Evolutionary conservation across 2,797 vertebrate species (phyloP).

Genomic region (Melanotaenia boesemani): DNA sequence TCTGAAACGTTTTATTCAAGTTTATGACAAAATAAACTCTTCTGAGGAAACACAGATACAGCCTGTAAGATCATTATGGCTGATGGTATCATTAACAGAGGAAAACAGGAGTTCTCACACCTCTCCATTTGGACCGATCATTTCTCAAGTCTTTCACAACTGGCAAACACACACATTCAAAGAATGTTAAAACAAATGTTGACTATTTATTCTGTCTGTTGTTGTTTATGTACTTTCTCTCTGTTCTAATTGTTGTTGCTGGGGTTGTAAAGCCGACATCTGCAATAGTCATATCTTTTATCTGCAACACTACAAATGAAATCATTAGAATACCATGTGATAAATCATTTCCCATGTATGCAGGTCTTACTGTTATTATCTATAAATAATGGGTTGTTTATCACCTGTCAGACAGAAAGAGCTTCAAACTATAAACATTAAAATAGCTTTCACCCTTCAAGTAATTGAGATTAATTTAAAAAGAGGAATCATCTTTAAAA

Average conservation of each 20-base stretch:
- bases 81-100: constrained; percentile 21
- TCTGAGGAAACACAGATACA: not conserved
- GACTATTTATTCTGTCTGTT: constrained; percentile 59
- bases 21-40: not conserved
- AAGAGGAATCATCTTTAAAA: too few relatives aligned
- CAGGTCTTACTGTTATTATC: not conserved
- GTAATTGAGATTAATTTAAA: too few relatives aligned
- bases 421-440: too few relatives aligned
- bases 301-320: constrained; percentile 4
- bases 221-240: constrained; percentile 57
- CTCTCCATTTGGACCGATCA: constrained; percentile 79
- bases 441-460: too few relatives aligned
- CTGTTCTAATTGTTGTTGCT: constrained; percentile 36
- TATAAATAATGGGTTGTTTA: too few relatives aligned
- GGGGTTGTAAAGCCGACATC: constrained; percentile 49
- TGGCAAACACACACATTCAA: constrained; percentile 42
- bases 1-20: not conserved
- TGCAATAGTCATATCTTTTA: constrained; percentile 20
- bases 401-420: too few relatives aligned
- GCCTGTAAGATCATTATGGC: constrained; percentile 13
- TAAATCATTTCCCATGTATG: not conserved
- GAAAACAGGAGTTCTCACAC: constrained; percentile 69
- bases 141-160: constrained; percentile 74
- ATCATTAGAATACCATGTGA: not conserved
- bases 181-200: constrained; percentile 72